Conservation (phyloP, 2,113 vertebrate genomes). For the Phyllostomus discolor region DNA sequence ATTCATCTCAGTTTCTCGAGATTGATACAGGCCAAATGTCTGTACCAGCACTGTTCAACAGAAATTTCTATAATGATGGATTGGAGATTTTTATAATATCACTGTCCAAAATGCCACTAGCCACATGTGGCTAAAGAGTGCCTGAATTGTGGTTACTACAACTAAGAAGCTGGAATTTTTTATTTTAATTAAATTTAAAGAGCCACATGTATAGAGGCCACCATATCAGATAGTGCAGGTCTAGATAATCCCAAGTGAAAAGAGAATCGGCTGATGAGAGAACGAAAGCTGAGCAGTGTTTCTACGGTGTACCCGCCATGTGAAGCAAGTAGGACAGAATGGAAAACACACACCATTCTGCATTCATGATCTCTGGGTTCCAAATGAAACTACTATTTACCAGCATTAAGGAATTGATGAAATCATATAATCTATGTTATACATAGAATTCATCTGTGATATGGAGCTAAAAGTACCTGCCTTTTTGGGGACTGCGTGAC, state of each 20-base stretch:
- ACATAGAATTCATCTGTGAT: neutral
- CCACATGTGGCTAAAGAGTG: neutral
- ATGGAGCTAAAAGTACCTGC: neutral
- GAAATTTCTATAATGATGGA: neutral
- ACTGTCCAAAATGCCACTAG: neutral
- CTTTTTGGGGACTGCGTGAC: neutral
- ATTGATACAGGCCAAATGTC: neutral
- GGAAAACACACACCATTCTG: neutral
- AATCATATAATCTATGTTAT: neutral
- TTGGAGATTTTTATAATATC: neutral
- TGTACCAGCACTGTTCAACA: neutral
- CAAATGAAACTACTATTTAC: neutral
- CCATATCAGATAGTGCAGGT: neutral
- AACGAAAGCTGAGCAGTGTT: neutral
- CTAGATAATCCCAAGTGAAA: neutral
- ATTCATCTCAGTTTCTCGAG: neutral
- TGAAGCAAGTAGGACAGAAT: neutral
- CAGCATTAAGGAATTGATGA: neutral
- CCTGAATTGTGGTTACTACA: neutral
- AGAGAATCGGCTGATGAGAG: neutral
- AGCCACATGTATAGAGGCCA: neutral
- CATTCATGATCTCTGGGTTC: neutral
- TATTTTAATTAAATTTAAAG: constrained; percentile 21
- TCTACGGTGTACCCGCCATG: neutral
- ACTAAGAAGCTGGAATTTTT: neutral